Percentiles rank a stretch among this genome's conserved stretches.
phyloP scores from a whole-genome alignment of 2,888 invertebrate genomes.

The Spodoptera picta region DNA sequence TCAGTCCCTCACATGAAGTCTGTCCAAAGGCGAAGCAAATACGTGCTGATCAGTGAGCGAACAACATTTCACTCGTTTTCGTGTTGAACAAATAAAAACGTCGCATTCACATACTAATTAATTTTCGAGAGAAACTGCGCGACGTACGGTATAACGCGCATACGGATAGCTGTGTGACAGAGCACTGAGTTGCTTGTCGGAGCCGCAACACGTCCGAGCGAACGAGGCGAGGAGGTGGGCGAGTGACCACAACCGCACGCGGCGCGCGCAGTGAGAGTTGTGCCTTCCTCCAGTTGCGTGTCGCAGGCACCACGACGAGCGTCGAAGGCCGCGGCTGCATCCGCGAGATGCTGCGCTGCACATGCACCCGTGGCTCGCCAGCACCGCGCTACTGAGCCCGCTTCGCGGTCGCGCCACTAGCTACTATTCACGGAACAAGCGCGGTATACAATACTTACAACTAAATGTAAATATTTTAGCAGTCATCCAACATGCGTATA shows the following conservation, averaged over 20 bases:
- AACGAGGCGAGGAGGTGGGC: slow-evolving; percentile 72
- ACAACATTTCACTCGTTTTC: slow-evolving; percentile 85
- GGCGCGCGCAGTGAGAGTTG: slow-evolving; percentile 87
- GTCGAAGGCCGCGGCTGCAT: slow-evolving; percentile 69
- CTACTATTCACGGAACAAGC: slow-evolving; percentile 16
- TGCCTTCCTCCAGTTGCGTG: slow-evolving; percentile 71
- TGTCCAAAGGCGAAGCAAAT: slow-evolving; percentile 71
- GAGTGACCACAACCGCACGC: slow-evolving; percentile 81
- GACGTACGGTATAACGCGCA: slow-evolving; percentile 76
- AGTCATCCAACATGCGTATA: slow-evolving; percentile 56
- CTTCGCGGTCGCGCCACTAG: slow-evolving; percentile 10
- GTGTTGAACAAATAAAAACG: slow-evolving; percentile 77
- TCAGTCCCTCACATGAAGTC: slow-evolving; percentile 81
- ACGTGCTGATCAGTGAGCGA: slow-evolving; percentile 72
- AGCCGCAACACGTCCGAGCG: slow-evolving; percentile 64
- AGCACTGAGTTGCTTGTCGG: slow-evolving; percentile 74
- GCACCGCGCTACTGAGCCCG: slow-evolving; percentile 37
- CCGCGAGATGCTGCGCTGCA: slow-evolving; percentile 79
- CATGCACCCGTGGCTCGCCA: slow-evolving; percentile 59
- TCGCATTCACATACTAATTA: slow-evolving; percentile 86
- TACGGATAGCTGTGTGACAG: slow-evolving; percentile 74
- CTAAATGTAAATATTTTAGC: slow-evolving; percentile 36
- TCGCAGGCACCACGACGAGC: slow-evolving; percentile 63
- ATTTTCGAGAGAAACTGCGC: slow-evolving; percentile 81
- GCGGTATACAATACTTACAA: slow-evolving; percentile 9